These are phyloP conservation scores for Oscheius sp. DNA, from an alignment of 2,888 invertebrate genomes.

Conservation along the genomic window DNA sequence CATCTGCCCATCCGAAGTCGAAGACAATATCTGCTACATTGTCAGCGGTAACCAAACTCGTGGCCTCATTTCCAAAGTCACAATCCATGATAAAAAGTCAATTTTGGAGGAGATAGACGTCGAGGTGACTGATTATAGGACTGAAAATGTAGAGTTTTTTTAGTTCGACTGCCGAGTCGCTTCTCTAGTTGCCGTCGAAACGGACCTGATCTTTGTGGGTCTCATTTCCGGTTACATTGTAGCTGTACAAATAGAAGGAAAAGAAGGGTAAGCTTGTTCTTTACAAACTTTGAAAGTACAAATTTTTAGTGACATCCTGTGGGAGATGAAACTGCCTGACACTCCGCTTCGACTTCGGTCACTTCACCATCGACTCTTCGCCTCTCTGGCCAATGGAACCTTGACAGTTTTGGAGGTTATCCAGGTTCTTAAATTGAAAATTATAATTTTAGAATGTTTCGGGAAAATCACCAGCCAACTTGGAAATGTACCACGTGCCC, in stretches of 20 bases:
- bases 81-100: conserved; percentile 38
- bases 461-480: conserved; percentile 64
- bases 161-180: conserved; percentile 76
- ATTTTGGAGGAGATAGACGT: conserved; percentile 31
- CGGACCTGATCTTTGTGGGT: conserved; percentile 75
- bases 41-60: conserved; percentile 48
- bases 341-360: conserved; percentile 75
- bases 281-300: not conserved
- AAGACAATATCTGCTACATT: conserved; percentile 8
- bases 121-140: not conserved
- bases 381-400: conserved; percentile 77
- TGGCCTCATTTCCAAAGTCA: conserved; percentile 47
- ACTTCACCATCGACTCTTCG: conserved; percentile 74
- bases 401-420: conserved; percentile 76
- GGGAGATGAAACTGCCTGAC: conserved; percentile 76
- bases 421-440: not conserved
- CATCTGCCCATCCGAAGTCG: conserved; percentile 5
- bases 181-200: conserved; percentile 74
- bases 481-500: conserved; percentile 76
- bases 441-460: conserved; percentile 61
- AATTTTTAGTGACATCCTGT: conserved; percentile 69
- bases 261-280: conserved; percentile 36
- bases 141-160: conserved; percentile 12
- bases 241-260: conserved; percentile 72
- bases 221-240: conserved; percentile 75